Base-by-base conservation (phyloP, 2,797 vertebrate genomes). In the Rachycentron canadum region DNA sequence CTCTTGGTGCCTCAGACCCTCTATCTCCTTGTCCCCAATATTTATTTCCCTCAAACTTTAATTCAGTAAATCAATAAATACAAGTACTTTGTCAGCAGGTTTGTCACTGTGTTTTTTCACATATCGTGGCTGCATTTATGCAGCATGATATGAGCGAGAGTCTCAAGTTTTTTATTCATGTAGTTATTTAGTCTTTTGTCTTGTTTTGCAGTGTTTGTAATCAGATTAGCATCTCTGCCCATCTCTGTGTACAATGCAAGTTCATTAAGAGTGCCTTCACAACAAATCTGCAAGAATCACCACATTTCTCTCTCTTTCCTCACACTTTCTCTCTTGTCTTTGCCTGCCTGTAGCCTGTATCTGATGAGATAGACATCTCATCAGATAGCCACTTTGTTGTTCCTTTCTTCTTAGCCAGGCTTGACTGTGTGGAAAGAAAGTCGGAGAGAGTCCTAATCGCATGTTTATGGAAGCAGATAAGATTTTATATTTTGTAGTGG, bases 401-500 rank as follows among this genome's bases (percentile, higher is more conserved):
- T 81, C 72, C 82, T 85, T 88, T 93, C 87, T 90, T 93, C 87
- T 88, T 88, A 81, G 85, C 89, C 71, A 75, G 89, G 89, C 89
- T 88, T 76, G 82, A 91, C 90, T 92, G 82, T 78, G 82, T 84
- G 86, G 87, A 91, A 87, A 92, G 87, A 84, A 82, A 92, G 86
- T 92, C 79, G 64, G 82, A 90, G 81, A 83, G 64, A 60, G 77
- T 90, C 82, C 76, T 94, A 93, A 94, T 94, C 92, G 83, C 85
- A 73, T 94, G 94, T 94, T 95, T 94, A 92, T 91, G 89, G 86
- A 91, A 86, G 86, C 79, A 86, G 95, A 96, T 95, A 94, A 93
- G 92, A 93, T 86, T 89, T 87, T 89, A 72, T 85, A 86, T 93
- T 90, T 86, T 70, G 72, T 59, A 60, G 70, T 68, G 76, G 87